Evolutionary conservation across 2,113 vertebrate species (phyloP).

Genomic region (Vulpes vulpes): DNA sequence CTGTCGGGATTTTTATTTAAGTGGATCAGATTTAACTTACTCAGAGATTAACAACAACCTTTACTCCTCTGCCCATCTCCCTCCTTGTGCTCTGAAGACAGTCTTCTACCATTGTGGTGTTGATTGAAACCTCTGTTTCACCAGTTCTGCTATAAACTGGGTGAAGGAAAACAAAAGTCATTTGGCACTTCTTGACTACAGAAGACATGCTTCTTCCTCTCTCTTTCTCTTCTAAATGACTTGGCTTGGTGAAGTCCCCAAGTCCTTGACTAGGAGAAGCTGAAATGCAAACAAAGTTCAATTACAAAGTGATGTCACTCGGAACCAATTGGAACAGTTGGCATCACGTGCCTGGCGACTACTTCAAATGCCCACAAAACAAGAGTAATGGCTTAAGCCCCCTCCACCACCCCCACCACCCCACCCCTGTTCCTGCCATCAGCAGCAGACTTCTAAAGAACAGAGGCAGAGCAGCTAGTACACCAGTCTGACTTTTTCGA

Average conservation of each 20-base stretch:
- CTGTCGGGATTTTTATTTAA: conserved; percentile 58
- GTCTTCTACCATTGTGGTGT: fast-evolving
- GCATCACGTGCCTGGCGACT: conserved; percentile 74
- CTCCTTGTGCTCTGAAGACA: fast-evolving
- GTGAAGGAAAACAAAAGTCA: neutral
- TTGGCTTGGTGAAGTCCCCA: conserved; percentile 69
- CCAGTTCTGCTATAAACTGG: neutral
- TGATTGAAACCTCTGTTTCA: neutral
- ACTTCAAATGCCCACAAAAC: conserved; percentile 43
- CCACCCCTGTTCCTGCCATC: neutral
- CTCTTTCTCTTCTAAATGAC: conserved; percentile 6
- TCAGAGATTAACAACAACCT: neutral
- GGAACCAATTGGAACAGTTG: conserved; percentile 85
- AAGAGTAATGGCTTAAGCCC: conserved; percentile 42
- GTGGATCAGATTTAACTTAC: neutral
- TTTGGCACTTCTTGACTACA: neutral
- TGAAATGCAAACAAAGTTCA: conserved; percentile 76
- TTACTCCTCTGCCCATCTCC: neutral
- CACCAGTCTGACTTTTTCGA: neutral
- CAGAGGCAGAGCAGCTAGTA: conserved; percentile 15
- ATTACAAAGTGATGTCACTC: conserved; percentile 90
- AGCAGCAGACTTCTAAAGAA: neutral
- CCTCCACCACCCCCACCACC: neutral
- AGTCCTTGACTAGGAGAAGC: conserved; percentile 82
- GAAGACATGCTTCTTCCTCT: neutral